Conservation (phyloP, 2,888 invertebrate species). For the Campaea margaritaria region DNA sequence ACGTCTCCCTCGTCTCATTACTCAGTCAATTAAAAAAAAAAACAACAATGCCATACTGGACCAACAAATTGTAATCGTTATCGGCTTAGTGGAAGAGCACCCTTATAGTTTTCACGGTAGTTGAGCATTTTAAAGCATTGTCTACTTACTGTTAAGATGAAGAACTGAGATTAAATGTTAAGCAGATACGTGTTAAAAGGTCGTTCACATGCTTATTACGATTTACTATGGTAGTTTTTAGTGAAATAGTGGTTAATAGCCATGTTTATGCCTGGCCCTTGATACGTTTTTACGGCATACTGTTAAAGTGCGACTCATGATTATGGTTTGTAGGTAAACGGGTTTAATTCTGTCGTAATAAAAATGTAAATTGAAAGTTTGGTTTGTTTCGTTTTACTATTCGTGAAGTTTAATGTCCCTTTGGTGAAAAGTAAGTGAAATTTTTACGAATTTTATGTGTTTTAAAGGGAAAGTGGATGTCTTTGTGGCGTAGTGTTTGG, state of each 20-base stretch:
- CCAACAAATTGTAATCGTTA: too few species aligned
- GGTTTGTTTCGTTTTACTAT: not conserved
- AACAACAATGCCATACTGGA: too few species aligned
- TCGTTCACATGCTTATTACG: conserved; percentile 44
- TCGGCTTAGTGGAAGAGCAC: too few species aligned
- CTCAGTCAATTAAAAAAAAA: too few species aligned
- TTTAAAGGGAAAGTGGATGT: too few species aligned
- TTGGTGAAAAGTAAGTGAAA: too few species aligned
- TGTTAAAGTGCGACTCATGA: conserved; percentile 25
- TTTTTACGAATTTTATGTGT: too few species aligned
- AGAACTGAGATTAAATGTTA: conserved; percentile 46
- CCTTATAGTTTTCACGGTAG: conserved; percentile 32
- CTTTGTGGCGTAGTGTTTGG: too few species aligned
- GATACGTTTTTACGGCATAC: conserved; percentile 19
- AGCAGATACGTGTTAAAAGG: conserved; percentile 45
- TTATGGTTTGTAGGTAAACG: conserved; percentile 14
- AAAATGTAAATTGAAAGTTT: not conserved
- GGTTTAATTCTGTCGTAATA: conserved; percentile 5
- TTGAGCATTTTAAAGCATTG: conserved; percentile 38
- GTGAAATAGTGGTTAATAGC: conserved; percentile 15
- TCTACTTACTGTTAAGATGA: conserved; percentile 48
- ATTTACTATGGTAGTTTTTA: conserved; percentile 23
- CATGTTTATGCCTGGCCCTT: conserved; percentile 28
- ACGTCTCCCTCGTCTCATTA: too few species aligned
- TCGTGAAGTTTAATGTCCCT: too few species aligned